Base-by-base conservation (phyloP, 2,113 vertebrate species). In the Grantiella picta region DNA sequence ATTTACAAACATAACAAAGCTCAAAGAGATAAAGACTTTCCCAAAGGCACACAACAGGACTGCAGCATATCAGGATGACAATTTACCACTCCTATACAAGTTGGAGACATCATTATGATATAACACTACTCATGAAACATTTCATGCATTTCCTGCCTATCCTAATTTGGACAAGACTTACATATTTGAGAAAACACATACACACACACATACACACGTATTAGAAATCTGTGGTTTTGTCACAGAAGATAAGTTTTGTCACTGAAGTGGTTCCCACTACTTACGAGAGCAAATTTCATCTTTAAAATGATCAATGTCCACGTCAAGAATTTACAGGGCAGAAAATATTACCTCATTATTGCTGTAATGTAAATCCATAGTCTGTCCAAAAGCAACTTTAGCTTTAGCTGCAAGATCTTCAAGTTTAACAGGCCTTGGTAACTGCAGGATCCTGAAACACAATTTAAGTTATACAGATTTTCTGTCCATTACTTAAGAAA, bases 311-410 rank as follows among this genome's bases (percentile, higher is more conserved):
- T 65, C 35, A n/a, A 11, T 6, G 10, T 35, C n/a, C 20, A 86
- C 82, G n/a, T 57, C 31, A 20, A 90, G 38, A 63, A 90, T 21
- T 90, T 38, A 89, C 9, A 85, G 64, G 52, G 63, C 17, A 35
- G 7, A 80, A 53, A 80, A 35, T 53, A 45, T 91, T 98, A 99
- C 99, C 99, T 99, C 99, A 12, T 99, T 99, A 98, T 99, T 99
- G 97, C 99, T 99, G 97, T 99, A 99, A 98, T 99, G 99, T 77
- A 99, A 99, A 96, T 99, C 99, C 99, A 99, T 99, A 27, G 97
- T 95, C 89, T 99, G 99, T 89, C 99, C 99, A 94, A 99, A 99
- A 78, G 99, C 99, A 96, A 98, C 97, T 97, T 99, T 99, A 90
- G 99, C 99, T 97, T 99, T 99, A 63, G 97, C 92, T 89, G 88